Evolutionary conservation across 2,888 invertebrate genomes (phyloP).

Genomic region (Axea sp.): DNA sequence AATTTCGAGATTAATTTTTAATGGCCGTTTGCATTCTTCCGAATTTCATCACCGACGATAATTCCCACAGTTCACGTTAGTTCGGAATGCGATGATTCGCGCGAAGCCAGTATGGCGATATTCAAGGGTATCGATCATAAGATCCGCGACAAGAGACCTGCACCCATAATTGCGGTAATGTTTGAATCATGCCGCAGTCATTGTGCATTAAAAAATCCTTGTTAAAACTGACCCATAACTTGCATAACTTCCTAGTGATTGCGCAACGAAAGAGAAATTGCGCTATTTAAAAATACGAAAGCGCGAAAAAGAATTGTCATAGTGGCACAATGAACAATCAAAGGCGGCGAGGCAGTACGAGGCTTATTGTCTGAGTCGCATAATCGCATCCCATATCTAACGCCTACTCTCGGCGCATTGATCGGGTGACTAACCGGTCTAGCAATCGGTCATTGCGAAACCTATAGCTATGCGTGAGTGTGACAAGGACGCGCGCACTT

Average conservation of each 20-base stretch:
- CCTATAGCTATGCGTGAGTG: slow-evolving; percentile 66
- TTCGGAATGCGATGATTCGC: slow-evolving; percentile 4
- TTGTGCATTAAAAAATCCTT: slow-evolving; percentile 44
- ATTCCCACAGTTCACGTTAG: too few relatives aligned
- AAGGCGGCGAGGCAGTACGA: slow-evolving; percentile 11
- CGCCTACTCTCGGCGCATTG: slow-evolving; percentile 56
- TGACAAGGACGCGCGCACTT: slow-evolving; percentile 68
- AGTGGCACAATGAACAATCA: slow-evolving; percentile 49
- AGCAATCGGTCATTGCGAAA: slow-evolving; percentile 72
- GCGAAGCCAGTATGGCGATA: slow-evolving; percentile 10
- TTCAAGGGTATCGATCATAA: slow-evolving; percentile 35
- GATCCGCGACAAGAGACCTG: background rate
- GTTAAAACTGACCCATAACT: slow-evolving; percentile 40
- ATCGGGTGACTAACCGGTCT: slow-evolving; percentile 74
- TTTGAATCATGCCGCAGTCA: slow-evolving; percentile 30
- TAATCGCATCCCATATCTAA: slow-evolving; percentile 54
- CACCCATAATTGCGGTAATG: slow-evolving; percentile 31
- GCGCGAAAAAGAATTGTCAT: slow-evolving; percentile 52
- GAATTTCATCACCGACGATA: too few relatives aligned
- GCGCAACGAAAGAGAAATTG: slow-evolving; percentile 52
- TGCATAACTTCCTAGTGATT: slow-evolving; percentile 39
- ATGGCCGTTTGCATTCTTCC: too few relatives aligned
- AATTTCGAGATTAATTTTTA: too few relatives aligned
- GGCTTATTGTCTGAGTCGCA: slow-evolving; percentile 31
- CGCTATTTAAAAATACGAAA: slow-evolving; percentile 37